Evolutionary conservation across 2,888 invertebrate species (phyloP).

Genomic region (Apodemia hepburni): DNA sequence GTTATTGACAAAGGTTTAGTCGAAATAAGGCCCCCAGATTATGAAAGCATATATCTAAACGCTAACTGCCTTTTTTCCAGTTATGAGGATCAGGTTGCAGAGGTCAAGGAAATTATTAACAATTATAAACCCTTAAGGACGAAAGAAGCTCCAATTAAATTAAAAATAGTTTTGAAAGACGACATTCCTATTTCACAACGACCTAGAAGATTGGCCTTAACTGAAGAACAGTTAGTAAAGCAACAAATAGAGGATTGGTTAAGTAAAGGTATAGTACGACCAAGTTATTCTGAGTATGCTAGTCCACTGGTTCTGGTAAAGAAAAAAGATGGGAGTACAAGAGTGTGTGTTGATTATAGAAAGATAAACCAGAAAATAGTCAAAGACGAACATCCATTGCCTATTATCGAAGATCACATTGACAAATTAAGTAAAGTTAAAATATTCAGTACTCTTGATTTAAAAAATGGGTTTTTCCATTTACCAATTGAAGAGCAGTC

Average conservation of each 20-base stretch:
- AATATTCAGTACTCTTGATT: conserved; percentile 34
- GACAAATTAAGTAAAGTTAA: conserved; percentile 42
- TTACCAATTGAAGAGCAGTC: conserved; percentile 36
- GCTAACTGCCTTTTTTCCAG: too few relatives aligned
- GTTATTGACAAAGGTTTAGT: too few relatives aligned
- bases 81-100: too few relatives aligned
- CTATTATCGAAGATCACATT: conserved; percentile 39
- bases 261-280: background rate
- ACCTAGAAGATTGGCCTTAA: too few relatives aligned
- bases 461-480: conserved; percentile 48
- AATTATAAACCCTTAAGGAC: too few relatives aligned
- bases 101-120: too few relatives aligned
- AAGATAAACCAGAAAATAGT: background rate
- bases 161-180: too few relatives aligned
- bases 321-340: background rate
- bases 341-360: conserved; percentile 12
- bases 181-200: too few relatives aligned
- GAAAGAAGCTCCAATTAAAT: too few relatives aligned
- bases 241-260: conserved; percentile 10
- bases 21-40: too few relatives aligned
- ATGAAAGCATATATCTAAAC: too few relatives aligned
- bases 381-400: conserved; percentile 29
- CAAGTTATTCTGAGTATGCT: background rate
- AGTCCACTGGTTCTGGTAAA: conserved; percentile 10
- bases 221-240: background rate